Percentiles rank a stretch among this genome's conserved stretches.
Conservation (phyloP, 2,113 vertebrate species). For the Ahaetulla prasina region DNA sequence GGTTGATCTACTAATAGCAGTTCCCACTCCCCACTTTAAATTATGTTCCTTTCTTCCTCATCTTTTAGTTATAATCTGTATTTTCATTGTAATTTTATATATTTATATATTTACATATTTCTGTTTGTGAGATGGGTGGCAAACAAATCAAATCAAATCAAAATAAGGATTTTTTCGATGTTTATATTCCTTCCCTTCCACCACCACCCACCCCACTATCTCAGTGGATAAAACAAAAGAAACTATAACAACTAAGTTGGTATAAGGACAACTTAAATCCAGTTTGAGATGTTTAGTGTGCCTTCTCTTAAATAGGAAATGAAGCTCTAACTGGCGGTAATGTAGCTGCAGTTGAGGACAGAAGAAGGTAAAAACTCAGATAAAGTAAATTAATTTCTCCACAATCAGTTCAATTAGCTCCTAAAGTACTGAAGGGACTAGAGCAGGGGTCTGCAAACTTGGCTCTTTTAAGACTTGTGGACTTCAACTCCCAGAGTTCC, state of each 20-base stretch:
- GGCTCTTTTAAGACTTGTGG: too few species aligned
- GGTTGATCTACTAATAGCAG: neutral
- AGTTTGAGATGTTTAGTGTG: neutral
- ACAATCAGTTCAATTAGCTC: neutral
- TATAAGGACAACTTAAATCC: neutral
- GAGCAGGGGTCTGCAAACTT: too few species aligned
- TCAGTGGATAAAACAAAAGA: neutral
- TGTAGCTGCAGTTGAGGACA: neutral
- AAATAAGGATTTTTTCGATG: neutral
- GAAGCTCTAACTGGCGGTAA: neutral
- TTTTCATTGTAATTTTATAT: neutral
- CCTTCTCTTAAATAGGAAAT: neutral
- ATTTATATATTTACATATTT: neutral
- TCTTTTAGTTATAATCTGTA: neutral
- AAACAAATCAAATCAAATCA: neutral
- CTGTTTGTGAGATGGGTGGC: neutral
- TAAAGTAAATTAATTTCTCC: neutral
- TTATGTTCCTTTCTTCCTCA: neutral
- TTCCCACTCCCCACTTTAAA: neutral
- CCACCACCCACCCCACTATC: neutral
- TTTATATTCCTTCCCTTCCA: neutral
- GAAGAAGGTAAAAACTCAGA: neutral
- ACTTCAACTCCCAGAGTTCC: too few species aligned
- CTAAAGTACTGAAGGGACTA: neutral
- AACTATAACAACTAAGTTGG: neutral